These are phyloP conservation scores for Paramormyrops kingsleyae DNA, from an alignment of 2,113 vertebrate genomes.

Conservation along the genomic window DNA sequence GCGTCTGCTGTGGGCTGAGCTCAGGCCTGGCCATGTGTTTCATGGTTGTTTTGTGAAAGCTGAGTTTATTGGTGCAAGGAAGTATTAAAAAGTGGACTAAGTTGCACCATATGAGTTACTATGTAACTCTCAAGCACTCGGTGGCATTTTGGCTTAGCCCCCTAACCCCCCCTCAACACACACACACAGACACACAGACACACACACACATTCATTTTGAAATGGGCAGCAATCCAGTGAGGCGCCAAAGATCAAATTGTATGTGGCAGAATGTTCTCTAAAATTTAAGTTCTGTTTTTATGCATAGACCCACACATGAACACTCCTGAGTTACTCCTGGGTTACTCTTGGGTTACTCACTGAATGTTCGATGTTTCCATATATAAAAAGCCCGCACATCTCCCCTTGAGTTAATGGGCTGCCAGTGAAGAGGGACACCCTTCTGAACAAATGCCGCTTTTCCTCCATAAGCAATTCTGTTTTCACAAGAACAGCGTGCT, in stretches of 20 bases:
- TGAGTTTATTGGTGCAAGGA: constrained; percentile 21
- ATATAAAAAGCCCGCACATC: background rate
- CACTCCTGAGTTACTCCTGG: background rate
- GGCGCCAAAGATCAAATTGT: background rate
- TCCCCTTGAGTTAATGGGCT: background rate
- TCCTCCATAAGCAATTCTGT: background rate
- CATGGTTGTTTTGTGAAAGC: background rate
- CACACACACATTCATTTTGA: background rate
- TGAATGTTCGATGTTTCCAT: background rate
- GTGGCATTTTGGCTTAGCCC: background rate
- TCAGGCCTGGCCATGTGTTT: constrained; percentile 13
- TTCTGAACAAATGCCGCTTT: background rate
- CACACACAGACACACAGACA: background rate
- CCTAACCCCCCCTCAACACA: background rate
- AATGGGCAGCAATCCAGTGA: background rate
- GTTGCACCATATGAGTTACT: constrained; percentile 11
- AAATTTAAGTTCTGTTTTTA: background rate
- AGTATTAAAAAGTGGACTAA: constrained; percentile 11
- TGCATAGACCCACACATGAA: background rate
- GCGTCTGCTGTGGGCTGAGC: background rate
- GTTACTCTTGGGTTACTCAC: background rate
- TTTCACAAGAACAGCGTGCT: background rate
- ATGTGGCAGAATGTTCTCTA: background rate
- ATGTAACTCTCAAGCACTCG: background rate
- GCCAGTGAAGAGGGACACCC: background rate